Conservation (phyloP, 1,140 invertebrate genomes). For the Leguminivora glycinivorella region DNA sequence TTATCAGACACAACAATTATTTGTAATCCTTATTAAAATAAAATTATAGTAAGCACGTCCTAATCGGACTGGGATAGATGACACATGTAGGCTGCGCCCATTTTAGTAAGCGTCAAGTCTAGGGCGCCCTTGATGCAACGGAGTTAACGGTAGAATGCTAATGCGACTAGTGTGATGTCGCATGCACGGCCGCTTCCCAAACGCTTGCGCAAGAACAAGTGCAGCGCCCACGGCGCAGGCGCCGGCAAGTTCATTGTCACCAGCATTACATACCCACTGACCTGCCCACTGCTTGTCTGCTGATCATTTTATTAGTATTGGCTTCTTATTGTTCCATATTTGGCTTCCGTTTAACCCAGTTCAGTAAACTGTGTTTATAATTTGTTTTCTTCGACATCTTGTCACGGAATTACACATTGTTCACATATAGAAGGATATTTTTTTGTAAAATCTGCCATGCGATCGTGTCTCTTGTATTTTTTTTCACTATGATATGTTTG, state of each 20-base stretch:
- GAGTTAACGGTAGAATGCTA: conserved; percentile 75
- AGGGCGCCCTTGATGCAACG: conserved; percentile 46
- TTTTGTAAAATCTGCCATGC: no score
- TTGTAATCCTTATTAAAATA: not conserved
- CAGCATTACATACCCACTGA: conserved; percentile 6
- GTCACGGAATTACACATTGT: not conserved
- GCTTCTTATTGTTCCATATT: not conserved
- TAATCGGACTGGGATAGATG: not conserved
- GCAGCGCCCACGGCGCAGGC: conserved; percentile 53
- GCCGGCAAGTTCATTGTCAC: conserved; percentile 71
- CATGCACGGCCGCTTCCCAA: conserved; percentile 53
- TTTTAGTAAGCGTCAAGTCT: conserved; percentile 42
- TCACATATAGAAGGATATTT: no score
- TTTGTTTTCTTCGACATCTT: not conserved
- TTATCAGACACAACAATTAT: no score
- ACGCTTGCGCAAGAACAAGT: conserved; percentile 67
- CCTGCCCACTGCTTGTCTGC: conserved; percentile 11
- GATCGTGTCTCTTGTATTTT: no score
- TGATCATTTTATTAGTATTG: not conserved
- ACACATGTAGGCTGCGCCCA: not conserved
- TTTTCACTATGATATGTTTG: no score
- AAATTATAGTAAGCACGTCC: not conserved
- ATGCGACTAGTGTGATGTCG: conserved; percentile 60
- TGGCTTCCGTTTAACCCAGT: not conserved
- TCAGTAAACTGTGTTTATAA: not conserved